Evolutionary conservation across 2,113 vertebrate genomes (phyloP), one percentile per base, ranked within the genome.

Genomic region (Entomyzon cyanotis): DNA sequence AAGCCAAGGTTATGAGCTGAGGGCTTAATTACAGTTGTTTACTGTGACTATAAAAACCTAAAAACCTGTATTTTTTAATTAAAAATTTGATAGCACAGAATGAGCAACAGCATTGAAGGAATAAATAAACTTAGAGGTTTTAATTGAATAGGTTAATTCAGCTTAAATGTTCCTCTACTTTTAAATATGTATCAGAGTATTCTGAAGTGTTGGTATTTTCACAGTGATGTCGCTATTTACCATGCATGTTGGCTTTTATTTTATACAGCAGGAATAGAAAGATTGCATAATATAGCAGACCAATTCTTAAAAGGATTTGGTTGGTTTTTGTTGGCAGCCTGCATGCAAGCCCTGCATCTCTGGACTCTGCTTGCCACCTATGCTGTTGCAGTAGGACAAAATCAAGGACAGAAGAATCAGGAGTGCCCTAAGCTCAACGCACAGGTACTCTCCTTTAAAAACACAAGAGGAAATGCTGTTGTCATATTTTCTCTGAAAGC

Each of bases 311-410:
- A 95, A 93, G 67, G 78, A 89, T 95, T 94, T 95, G 84, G 90
- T 96, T 96, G 91, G 56, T 92, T 97, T 97, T 92, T 93, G 78
- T 96, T 96, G 97, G 95, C 96, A 97, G 94, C 90, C 91, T 98
- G 52, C 93, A 95, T 94, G 97, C 89, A 96, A 97, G 93, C 94
- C 86, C 93, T 96, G 82, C 89, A 37, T 93, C 95, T 97, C 85
- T 96, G 94, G 94, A 83, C 91, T 89, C 88, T 97, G 93, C 93
- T 97, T 87, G 39, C 89, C 91, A 97, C 91, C 91, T 97, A 18
- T 94, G 94, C 95, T 94, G 70, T 90, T 95, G 96, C 94, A 95
- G 88, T 94, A 96, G 96, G 95, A 96, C 97, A 96, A 46, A 96
- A 81, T 94, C 96, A 97, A 98, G 95, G 93, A 92, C 95, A 95